Percentiles rank a stretch among this genome's conserved stretches.
phyloP scores from a whole-genome alignment of 2,113 vertebrate species.

The Saccopteryx leptura region DNA sequence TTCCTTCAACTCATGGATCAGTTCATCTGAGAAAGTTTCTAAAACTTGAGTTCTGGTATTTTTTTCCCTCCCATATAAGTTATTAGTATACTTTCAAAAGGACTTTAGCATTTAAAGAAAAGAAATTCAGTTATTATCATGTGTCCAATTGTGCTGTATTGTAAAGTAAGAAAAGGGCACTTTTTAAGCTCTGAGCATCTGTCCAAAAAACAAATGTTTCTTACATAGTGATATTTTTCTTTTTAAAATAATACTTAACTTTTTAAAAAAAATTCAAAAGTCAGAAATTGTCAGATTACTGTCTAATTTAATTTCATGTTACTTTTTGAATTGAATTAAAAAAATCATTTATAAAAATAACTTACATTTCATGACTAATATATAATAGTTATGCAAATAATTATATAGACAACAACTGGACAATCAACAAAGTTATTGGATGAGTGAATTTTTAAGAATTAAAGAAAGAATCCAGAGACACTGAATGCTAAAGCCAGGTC shows the following conservation, averaged over 20 bases:
- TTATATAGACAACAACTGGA: neutral
- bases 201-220: neutral
- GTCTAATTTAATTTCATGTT: conserved; percentile 36
- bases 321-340: conserved; percentile 47
- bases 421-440: neutral
- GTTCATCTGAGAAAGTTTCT: neutral
- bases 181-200: neutral
- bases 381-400: conserved; percentile 5
- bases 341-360: conserved; percentile 42
- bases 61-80: neutral
- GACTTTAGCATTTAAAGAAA: conserved; percentile 28
- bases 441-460: conserved; percentile 42
- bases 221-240: neutral
- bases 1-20: neutral
- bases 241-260: conserved; percentile 13
- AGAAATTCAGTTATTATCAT: neutral
- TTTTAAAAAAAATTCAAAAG: conserved; percentile 12
- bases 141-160: neutral
- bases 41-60: conserved; percentile 31
- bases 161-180: neutral
- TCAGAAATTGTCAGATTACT: conserved; percentile 26
- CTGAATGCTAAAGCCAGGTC: neutral
- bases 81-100: conserved; percentile 17
- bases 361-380: neutral
- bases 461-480: neutral